Evolutionary conservation across 2,888 invertebrate species (phyloP), one percentile per base, ranked within the genome.

Genomic region (Drymonia ruficornis): DNA sequence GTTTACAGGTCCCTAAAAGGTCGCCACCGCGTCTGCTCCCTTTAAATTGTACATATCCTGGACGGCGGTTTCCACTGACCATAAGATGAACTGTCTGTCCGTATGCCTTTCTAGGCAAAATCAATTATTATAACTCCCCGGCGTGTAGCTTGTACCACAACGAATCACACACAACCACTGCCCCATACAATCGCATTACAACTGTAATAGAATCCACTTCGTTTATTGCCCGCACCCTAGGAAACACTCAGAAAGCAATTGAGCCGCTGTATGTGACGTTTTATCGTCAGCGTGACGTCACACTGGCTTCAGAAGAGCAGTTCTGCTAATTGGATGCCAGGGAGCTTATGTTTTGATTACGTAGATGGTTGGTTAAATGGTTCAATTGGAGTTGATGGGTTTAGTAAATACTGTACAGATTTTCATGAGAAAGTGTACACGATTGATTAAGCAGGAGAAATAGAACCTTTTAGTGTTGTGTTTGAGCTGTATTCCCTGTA

Each of bases 181-280:
- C 55, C 55, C 52, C 58, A 53, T 56, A 67, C 60, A 65, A 59
- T 63, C 55, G 59, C 58, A 65, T 59, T 65, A 61, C 59, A 43
- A 59, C 36, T 64, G 76, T 74, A 80, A 81, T 76, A 76, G 75
- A 78, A 80, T 75, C 67, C 61, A 66, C 71, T 65, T 68, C 66
- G 65, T 70, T 76, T 78, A 78, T 65, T 61, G 65, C 63, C 55
- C 53, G 52, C 49, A 55, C 60, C 56, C 58, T 64, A 60, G 61
- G 65, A 72, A 76, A 72, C 67, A 72, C 67, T 70, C 60, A 53
- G 69, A 61, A 65, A 72, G 63, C 78, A 74, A 77, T 75, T 71
- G 69, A 66, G 74, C 66, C 61, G 56, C 58, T 60, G 59, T 65
- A 59, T 67, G 63, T 63, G 59, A 65, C 63, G 64, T 76, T 78